Evolutionary conservation across 2,888 invertebrate genomes (phyloP).

Genomic region (Meta bourneti): DNA sequence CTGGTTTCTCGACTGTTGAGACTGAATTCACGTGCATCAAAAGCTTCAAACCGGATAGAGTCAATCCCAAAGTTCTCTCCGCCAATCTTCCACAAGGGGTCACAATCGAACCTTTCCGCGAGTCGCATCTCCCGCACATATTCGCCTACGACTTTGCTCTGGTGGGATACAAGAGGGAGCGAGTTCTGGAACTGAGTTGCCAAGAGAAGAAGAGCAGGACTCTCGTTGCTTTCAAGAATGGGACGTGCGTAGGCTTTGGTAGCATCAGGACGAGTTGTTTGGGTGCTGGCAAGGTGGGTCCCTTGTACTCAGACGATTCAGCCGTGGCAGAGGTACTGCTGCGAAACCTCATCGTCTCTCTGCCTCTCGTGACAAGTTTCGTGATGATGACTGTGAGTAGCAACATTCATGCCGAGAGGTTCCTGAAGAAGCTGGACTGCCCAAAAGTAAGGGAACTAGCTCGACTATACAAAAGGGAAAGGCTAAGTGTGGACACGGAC

Average conservation of each 20-base stretch:
- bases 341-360: neutral
- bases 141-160: conserved; percentile 35
- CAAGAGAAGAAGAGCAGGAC: conserved; percentile 20
- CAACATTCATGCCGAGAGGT: neutral
- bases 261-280: conserved; percentile 15
- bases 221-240: conserved; percentile 50
- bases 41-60: neutral
- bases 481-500: conserved; percentile 3
- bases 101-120: neutral
- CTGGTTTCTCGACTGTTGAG: conserved; percentile 40
- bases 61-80: neutral
- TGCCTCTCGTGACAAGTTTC: conserved; percentile 19
- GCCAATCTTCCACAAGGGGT: neutral
- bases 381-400: conserved; percentile 18
- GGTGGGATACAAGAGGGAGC: conserved; percentile 31
- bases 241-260: conserved; percentile 28
- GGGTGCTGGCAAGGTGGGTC: conserved; percentile 36
- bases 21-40: neutral
- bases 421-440: conserved; percentile 28
- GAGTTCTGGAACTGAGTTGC: conserved; percentile 14
- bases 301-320: conserved; percentile 60
- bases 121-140: neutral
- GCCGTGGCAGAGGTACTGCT: conserved; percentile 58
- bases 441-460: neutral
- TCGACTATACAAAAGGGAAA: conserved; percentile 10